These are phyloP conservation scores for Frankliniella fusca DNA, from an alignment of 2,888 invertebrate species.

Conservation along the genomic window DNA sequence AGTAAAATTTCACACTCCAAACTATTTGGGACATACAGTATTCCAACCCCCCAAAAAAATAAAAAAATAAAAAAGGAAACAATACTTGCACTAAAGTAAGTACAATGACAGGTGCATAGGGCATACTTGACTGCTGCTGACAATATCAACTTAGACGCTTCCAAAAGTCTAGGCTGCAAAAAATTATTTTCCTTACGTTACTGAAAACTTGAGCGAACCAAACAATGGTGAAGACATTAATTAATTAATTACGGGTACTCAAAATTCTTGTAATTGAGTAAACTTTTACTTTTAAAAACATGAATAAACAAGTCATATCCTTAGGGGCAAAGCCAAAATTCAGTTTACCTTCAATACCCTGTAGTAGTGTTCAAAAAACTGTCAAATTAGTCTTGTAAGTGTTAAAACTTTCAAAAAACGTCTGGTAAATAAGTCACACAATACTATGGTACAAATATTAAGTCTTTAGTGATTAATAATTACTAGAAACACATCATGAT, in stretches of 20 bases:
- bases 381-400: background rate
- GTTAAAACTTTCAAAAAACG: too few species aligned
- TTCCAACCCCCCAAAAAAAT: too few species aligned
- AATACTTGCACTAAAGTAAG: background rate
- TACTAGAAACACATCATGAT: background rate
- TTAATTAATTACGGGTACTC: background rate
- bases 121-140: background rate
- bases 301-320: background rate
- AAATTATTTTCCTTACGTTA: background rate
- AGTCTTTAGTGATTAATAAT: background rate
- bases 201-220: background rate
- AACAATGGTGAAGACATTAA: background rate
- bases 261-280: background rate
- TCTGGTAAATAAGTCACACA: constrained; percentile 1
- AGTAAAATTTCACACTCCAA: background rate
- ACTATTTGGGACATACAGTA: background rate
- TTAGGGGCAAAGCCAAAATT: background rate
- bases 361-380: background rate
- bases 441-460: background rate
- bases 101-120: background rate
- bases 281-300: background rate
- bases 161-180: too few species aligned
- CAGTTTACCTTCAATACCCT: background rate
- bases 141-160: background rate
- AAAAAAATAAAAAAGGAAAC: background rate